Evolutionary conservation across 2,113 vertebrate genomes (phyloP), one percentile per base, ranked within the genome.

Genomic region (Heliornis fulica): DNA sequence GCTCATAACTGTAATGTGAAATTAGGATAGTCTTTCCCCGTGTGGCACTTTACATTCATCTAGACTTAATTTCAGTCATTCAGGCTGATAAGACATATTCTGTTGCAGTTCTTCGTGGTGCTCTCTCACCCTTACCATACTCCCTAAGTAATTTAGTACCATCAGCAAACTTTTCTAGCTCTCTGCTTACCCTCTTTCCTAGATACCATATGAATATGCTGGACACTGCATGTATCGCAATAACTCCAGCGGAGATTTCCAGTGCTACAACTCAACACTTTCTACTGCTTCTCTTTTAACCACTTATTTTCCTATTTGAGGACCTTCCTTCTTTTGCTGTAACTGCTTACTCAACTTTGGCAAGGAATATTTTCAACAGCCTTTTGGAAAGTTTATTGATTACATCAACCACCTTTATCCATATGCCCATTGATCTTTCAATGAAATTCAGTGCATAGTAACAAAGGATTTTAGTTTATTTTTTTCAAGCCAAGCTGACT

Each of bases 1-100:
- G 74, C 75, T 91, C 87, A 93, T 91, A 0, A 79, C 85, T 95
- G 93, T 91, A 22, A 87, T 85, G 65, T 93, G 74, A 94, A 96
- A 93, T 93, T 91, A 83, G 74, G 70, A 57, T n/a, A 85, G 66
- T 65, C 82, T 94, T 93, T 85, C 66, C 92, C 50, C 28, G 13
- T 85, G 74, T 79, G 82, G 41, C 63, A 69, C 43, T 90, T 95
- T 60, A 76, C 88, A 88, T 76, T 93, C 92, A 88, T 85, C 83
- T 93, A 26, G 45, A 61, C 66, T 74, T 91, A 88, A 86, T 94
- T 95, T 90, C 63, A 69, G 85, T 92, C 57, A 76, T 91, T 88
- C 53, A 69, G 71, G 40, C 74, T 93, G 50, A 11, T 64, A 72
- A 93, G 75, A 56, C 45, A 65, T 75, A 38, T 68, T 82, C 65